Evolutionary conservation across 2,113 vertebrate species (phyloP).

Genomic region (Garra rufa): DNA sequence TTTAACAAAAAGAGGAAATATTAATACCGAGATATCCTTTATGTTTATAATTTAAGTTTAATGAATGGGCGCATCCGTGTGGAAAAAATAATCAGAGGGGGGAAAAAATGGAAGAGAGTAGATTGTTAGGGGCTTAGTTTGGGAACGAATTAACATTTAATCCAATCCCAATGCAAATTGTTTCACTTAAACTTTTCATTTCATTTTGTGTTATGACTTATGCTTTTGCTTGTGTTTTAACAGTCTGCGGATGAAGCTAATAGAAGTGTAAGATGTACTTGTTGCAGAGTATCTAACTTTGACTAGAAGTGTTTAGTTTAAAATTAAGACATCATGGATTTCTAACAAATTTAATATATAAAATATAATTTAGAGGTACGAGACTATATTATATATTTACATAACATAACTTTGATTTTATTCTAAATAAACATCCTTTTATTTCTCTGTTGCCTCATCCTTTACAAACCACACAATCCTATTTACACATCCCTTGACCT

Average conservation of each 20-base stretch:
- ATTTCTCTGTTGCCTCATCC: background rate
- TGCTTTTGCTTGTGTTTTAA: constrained; percentile 60
- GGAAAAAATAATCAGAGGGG: constrained; percentile 81
- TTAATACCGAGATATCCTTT: constrained; percentile 85
- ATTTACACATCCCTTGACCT: background rate
- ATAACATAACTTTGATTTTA: background rate
- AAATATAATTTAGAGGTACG: constrained; percentile 22
- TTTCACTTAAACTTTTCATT: constrained; percentile 82
- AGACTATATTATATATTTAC: background rate
- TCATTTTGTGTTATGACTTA: constrained; percentile 76
- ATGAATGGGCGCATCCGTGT: constrained; percentile 84
- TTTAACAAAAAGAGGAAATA: constrained; percentile 85
- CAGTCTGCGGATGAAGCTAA: constrained; percentile 51
- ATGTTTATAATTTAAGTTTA: constrained; percentile 85
- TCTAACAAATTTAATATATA: constrained; percentile 53
- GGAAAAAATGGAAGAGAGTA: constrained; percentile 74
- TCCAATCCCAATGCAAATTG: constrained; percentile 79
- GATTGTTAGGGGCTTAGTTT: constrained; percentile 77
- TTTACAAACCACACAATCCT: background rate
- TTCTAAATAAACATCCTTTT: background rate
- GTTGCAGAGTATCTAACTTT: background rate
- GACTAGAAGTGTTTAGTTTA: background rate
- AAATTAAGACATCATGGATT: constrained; percentile 50
- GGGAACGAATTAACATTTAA: constrained; percentile 80
- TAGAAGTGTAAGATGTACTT: constrained; percentile 62